Percentiles rank a stretch among this genome's conserved stretches.
Conservation (phyloP, 2,888 invertebrate genomes). For the Andrena fulva region DNA sequence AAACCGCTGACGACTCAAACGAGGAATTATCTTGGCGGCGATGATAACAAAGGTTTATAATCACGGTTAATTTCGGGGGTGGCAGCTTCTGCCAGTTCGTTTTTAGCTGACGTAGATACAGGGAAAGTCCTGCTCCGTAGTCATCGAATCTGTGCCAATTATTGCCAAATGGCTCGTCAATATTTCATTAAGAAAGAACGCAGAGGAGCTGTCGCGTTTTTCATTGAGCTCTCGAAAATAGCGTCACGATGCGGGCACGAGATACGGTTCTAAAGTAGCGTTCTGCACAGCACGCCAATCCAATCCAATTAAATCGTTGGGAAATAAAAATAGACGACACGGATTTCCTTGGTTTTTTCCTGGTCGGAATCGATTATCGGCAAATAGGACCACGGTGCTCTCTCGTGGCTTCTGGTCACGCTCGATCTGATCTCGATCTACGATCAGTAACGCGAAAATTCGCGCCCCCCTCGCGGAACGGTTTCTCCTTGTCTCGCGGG, state of each 20-base stretch:
- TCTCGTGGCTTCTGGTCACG: neutral
- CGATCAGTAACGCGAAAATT: neutral
- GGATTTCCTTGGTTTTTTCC: conserved; percentile 12
- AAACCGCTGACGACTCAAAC: conserved; percentile 19
- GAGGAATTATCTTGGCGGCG: conserved; percentile 8
- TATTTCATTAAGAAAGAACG: neutral
- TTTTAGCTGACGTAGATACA: no score
- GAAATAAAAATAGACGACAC: conserved; percentile 49
- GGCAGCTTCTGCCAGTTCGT: no score
- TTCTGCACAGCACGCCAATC: neutral
- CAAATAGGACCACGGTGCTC: conserved; percentile 13
- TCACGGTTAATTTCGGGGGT: conserved; percentile 6
- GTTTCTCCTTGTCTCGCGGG: conserved; percentile 5
- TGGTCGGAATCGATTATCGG: conserved; percentile 45
- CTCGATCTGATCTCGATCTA: conserved; percentile 8
- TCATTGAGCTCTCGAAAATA: neutral
- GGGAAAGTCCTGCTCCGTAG: no score
- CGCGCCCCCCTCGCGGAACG: neutral
- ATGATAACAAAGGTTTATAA: conserved; percentile 16
- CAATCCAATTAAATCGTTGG: conserved; percentile 37
- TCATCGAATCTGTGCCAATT: no score
- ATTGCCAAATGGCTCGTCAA: neutral
- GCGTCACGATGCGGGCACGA: neutral
- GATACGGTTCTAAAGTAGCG: conserved; percentile 10
- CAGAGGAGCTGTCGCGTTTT: no score